Conservation (phyloP, 2,797 vertebrate genomes). For the Naso thynnoides region DNA sequence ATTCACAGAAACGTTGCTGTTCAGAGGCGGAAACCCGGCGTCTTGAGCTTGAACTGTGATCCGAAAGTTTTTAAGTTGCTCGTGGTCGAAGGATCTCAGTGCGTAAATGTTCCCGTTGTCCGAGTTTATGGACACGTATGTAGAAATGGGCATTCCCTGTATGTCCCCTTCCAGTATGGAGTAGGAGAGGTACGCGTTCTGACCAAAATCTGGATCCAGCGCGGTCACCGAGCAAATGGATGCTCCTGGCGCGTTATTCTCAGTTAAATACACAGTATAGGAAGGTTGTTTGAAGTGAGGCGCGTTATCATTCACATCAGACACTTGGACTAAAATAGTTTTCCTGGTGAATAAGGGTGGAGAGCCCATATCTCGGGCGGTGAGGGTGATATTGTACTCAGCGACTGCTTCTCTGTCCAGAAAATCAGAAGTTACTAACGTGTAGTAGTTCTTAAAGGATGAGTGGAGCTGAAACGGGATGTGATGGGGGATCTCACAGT, state of each 20-base stretch:
- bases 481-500: constrained; percentile 85
- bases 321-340: constrained; percentile 87
- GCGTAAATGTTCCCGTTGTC: constrained; percentile 93
- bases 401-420: constrained; percentile 88
- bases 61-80: constrained; percentile 89
- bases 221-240: constrained; percentile 91
- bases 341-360: constrained; percentile 86
- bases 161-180: constrained; percentile 87
- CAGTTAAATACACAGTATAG: constrained; percentile 90
- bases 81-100: constrained; percentile 91
- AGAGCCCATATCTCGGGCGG: constrained; percentile 87
- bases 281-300: constrained; percentile 90
- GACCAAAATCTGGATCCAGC: constrained; percentile 86
- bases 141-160: constrained; percentile 88
- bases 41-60: constrained; percentile 89
- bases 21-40: constrained; percentile 88
- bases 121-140: constrained; percentile 92
- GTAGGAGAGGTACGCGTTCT: constrained; percentile 92
- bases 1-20: constrained; percentile 85
- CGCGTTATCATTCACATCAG: constrained; percentile 91
- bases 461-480: constrained; percentile 91
- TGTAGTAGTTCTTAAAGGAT: constrained; percentile 93
- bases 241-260: constrained; percentile 91
- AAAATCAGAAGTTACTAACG: constrained; percentile 86
- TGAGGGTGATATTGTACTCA: constrained; percentile 89